Evolutionary conservation across 2,888 invertebrate genomes (phyloP).

Genomic region (Malachius bipustulatus): DNA sequence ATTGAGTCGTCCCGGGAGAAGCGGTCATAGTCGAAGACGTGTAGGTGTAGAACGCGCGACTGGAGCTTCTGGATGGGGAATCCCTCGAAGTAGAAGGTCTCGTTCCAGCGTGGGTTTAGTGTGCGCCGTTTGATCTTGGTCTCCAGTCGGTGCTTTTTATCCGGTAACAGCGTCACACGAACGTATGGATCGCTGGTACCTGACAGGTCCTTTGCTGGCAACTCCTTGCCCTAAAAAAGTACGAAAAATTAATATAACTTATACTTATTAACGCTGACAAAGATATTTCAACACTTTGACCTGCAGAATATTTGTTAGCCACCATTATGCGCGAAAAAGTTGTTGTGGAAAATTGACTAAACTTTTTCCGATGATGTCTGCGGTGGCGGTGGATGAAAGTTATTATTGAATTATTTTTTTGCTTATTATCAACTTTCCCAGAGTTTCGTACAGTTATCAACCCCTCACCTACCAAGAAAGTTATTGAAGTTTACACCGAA

Average conservation of each 20-base stretch:
- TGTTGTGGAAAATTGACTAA: too few species aligned
- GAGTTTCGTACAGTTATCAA: too few species aligned
- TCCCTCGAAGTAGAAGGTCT: slow-evolving; percentile 89
- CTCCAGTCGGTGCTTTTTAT: slow-evolving; percentile 84
- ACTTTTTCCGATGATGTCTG: too few species aligned
- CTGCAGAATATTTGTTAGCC: too few species aligned
- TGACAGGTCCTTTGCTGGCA: slow-evolving; percentile 87
- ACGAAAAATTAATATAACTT: slow-evolving; percentile 4
- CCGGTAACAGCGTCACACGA: slow-evolving; percentile 76
- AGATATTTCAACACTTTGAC: too few species aligned
- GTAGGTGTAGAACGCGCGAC: slow-evolving; percentile 80
- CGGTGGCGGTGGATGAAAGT: too few species aligned
- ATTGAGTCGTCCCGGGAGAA: slow-evolving; percentile 91
- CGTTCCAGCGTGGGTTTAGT: slow-evolving; percentile 86
- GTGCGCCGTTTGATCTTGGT: slow-evolving; percentile 87
- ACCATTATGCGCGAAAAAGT: too few species aligned
- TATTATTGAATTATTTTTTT: too few species aligned
- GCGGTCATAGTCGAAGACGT: slow-evolving; percentile 89
- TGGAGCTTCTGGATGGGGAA: slow-evolving; percentile 89
- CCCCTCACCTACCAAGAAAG: too few species aligned
- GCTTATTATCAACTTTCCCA: too few species aligned
- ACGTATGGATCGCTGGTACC: slow-evolving; percentile 91
- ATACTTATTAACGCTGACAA: too few species aligned
- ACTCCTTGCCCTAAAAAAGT: slow-evolving; percentile 69
- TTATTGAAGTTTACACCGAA: too few species aligned